Evolutionary conservation across 2,113 vertebrate genomes (phyloP).

Genomic region (Thalassoma bifasciatum): DNA sequence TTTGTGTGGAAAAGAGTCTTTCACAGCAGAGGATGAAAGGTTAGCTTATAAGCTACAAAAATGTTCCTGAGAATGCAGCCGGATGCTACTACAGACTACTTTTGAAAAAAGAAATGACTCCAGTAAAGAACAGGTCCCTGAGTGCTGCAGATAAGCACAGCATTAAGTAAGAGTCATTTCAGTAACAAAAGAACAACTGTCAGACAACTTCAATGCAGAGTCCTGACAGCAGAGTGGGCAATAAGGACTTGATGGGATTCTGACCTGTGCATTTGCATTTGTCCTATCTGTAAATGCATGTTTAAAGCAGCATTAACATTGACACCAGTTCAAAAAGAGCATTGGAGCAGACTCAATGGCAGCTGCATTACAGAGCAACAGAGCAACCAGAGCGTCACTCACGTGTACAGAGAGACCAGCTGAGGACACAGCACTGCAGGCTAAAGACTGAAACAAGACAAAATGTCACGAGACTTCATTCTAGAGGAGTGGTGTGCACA

Average conservation of each 20-base stretch:
- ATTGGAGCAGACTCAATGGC: slow-evolving; percentile 19
- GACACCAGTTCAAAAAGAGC: slow-evolving; percentile 51
- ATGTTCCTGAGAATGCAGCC: no score
- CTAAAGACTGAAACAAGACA: neutral
- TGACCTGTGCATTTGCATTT: slow-evolving; percentile 31
- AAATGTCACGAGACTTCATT: neutral
- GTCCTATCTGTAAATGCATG: slow-evolving; percentile 34
- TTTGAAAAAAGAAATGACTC: no score
- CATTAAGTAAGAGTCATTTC: neutral
- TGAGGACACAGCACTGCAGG: neutral
- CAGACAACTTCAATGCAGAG: neutral
- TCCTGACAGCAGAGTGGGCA: neutral
- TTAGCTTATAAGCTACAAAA: no score
- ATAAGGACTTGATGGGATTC: slow-evolving; percentile 10
- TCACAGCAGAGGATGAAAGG: no score
- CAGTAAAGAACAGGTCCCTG: no score
- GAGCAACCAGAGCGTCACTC: neutral
- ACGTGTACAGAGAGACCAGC: slow-evolving; percentile 1
- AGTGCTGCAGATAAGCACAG: no score
- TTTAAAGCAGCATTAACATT: slow-evolving; percentile 59
- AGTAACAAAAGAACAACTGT: neutral
- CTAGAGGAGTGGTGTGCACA: no score
- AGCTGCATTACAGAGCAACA: neutral
- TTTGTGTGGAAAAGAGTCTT: no score
- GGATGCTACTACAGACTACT: no score